phyloP scores from a whole-genome alignment of 1,140 invertebrate species.

The Psix sp. region DNA sequence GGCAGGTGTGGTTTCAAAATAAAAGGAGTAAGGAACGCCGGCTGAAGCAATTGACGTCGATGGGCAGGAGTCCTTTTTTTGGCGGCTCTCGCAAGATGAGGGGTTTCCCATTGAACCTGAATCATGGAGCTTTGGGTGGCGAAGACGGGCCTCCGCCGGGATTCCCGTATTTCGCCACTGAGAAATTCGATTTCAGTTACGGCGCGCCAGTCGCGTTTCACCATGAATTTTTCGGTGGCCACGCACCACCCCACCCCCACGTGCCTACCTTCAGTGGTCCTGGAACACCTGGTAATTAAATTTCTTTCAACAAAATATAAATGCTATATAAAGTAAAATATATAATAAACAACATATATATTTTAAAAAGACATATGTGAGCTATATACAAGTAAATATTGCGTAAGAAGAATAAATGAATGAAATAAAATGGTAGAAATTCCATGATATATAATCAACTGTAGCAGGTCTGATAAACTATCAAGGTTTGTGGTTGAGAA shows the following conservation, averaged over 20 bases:
- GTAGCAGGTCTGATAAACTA: too few species aligned
- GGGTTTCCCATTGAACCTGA: conserved; percentile 92
- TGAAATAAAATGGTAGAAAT: too few species aligned
- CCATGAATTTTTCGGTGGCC: conserved; percentile 91
- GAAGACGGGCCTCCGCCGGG: conserved; percentile 87
- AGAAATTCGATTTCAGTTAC: conserved; percentile 94
- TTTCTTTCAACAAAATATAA: background rate
- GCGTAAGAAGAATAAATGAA: too few species aligned
- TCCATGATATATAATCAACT: too few species aligned
- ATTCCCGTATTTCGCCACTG: conserved; percentile 90
- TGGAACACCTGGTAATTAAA: conserved; percentile 78
- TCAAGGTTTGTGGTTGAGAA: too few species aligned
- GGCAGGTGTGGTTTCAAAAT: conserved; percentile 99
- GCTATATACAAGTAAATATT: too few species aligned
- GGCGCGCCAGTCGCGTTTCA: conserved; percentile 90
- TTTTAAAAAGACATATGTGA: too few species aligned
- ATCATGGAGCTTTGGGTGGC: conserved; percentile 83
- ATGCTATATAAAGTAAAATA: too few species aligned
- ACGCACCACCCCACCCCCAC: conserved; percentile 82
- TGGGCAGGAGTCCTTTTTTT: conserved; percentile 94
- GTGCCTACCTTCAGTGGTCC: conserved; percentile 85
- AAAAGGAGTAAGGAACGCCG: conserved; percentile 98
- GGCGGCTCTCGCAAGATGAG: conserved; percentile 92
- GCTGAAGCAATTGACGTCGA: conserved; percentile 92
- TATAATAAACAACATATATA: too few species aligned